These are phyloP conservation scores for Calonectris borealis DNA, from an alignment of 2,113 vertebrate species.

Conservation along the genomic window DNA sequence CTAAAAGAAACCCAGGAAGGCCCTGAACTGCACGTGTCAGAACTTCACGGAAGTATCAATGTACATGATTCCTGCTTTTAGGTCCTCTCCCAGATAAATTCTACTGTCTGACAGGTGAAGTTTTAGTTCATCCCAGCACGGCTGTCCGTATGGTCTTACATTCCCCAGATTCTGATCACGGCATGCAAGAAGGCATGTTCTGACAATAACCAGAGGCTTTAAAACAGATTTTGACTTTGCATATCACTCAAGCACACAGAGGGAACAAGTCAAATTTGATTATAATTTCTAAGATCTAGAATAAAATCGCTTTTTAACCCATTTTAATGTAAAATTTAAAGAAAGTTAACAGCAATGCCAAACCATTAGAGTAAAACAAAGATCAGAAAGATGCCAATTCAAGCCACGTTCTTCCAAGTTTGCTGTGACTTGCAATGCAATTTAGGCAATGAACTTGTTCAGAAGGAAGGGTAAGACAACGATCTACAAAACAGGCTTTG, in stretches of 20 bases:
- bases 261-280: neutral
- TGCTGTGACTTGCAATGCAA: neutral
- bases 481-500: neutral
- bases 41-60: neutral
- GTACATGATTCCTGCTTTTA: neutral
- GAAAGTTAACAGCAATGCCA: neutral
- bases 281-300: neutral
- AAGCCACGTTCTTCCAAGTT: neutral
- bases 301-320: neutral
- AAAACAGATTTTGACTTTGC: neutral
- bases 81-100: neutral
- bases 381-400: neutral
- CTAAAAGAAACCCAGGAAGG: neutral
- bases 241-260: neutral
- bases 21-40: neutral
- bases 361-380: neutral
- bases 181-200: neutral
- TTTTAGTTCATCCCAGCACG: neutral
- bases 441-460: neutral
- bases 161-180: neutral
- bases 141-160: accelerated
- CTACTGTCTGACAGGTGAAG: neutral
- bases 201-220: neutral
- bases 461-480: neutral
- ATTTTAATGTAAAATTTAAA: neutral